Evolutionary conservation across 2,888 invertebrate genomes (phyloP).

Genomic region (Aricia artaxerxes): DNA sequence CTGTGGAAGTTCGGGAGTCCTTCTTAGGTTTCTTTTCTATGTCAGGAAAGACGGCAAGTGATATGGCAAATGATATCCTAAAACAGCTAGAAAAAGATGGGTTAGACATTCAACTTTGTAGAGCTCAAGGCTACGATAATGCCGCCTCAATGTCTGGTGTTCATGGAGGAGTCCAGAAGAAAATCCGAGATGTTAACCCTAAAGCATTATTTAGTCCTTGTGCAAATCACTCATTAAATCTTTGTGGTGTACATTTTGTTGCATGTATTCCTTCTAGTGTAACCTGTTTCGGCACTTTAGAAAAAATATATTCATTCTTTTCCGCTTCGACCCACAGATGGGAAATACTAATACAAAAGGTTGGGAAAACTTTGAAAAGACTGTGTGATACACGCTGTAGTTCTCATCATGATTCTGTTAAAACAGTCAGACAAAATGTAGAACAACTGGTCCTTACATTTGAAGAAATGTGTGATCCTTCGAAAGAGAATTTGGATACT

Average conservation of each 20-base stretch:
- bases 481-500: conserved; percentile 3
- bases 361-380: no score
- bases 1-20: no score
- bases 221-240: conserved; percentile 38
- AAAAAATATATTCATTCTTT: conserved; percentile 28
- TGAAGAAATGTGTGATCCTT: conserved; percentile 30
- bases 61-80: conserved; percentile 33
- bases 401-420: background rate
- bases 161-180: no score
- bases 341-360: no score
- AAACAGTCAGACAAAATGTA: conserved; percentile 30
- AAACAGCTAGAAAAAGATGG: conserved; percentile 36
- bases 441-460: conserved; percentile 19
- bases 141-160: conserved; percentile 19
- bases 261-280: conserved; percentile 32
- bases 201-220: conserved; percentile 37
- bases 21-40: no score
- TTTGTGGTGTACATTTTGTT: conserved; percentile 27
- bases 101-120: conserved; percentile 39
- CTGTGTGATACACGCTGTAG: no score
- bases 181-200: conserved; percentile 26
- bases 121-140: conserved; percentile 41
- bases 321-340: background rate
- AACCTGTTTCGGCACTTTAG: conserved; percentile 26
- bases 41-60: background rate